Conservation (phyloP, 64 coral and sea anemone genomes). For the Montipora efflorescens region DNA sequence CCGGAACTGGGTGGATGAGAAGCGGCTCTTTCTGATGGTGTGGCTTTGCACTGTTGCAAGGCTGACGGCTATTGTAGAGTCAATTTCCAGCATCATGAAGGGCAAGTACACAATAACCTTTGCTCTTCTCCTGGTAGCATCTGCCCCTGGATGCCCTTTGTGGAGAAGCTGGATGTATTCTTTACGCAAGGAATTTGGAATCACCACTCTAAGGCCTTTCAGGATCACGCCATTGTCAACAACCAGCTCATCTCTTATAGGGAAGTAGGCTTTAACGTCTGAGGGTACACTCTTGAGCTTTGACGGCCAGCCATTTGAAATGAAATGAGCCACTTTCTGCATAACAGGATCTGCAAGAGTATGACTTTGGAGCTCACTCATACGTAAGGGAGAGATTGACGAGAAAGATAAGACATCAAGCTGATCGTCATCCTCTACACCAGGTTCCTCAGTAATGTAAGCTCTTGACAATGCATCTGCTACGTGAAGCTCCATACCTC, state of each 20-base stretch:
- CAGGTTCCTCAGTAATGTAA: neutral
- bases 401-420: neutral
- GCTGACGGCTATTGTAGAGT: neutral
- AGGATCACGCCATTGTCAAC: neutral
- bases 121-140: neutral
- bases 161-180: neutral
- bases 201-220: neutral
- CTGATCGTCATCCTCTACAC: neutral
- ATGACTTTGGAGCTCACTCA: neutral
- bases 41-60: neutral
- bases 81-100: neutral
- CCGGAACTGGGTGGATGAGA: neutral
- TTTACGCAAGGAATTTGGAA: neutral
- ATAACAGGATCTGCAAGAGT: neutral
- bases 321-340: neutral
- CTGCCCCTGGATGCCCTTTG: neutral
- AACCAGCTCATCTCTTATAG: neutral
- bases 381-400: neutral
- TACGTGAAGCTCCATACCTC: neutral
- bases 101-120: neutral
- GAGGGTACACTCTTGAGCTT: neutral
- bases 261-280: neutral
- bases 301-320: conserved; percentile 16
- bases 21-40: conserved; percentile 25
- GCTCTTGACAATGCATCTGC: neutral